Conservation (phyloP, 2,113 vertebrate species). For the Thryonomys swinderianus region DNA sequence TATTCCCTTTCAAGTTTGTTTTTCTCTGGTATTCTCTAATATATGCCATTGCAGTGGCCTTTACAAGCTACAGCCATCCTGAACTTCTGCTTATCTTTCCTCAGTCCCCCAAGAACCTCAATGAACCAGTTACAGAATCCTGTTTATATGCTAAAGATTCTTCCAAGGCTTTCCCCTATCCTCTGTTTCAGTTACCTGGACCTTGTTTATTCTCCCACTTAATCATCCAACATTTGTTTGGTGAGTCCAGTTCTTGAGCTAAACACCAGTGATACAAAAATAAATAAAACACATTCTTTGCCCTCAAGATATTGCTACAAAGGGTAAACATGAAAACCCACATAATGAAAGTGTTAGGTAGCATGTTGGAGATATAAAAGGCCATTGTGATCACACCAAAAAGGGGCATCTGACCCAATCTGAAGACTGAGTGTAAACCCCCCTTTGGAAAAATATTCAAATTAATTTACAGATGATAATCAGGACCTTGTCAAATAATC, state of each 20-base stretch:
- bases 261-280: conserved; percentile 48
- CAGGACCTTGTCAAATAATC: background rate
- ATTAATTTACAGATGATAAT: background rate
- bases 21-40: background rate
- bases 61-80: background rate
- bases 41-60: background rate
- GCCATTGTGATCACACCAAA: background rate
- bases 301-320: background rate
- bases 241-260: conserved; percentile 3
- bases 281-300: background rate
- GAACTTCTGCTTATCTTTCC: background rate
- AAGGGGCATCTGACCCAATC: background rate
- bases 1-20: background rate
- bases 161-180: background rate
- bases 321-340: background rate
- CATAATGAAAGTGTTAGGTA: background rate
- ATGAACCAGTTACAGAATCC: background rate
- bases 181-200: background rate
- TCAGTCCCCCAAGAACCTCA: background rate
- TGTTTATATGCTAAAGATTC: background rate
- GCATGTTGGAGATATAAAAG: background rate
- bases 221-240: conserved; percentile 44
- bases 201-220: conserved; percentile 38
- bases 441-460: background rate
- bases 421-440: background rate